Conservation (phyloP, 1,140 invertebrate genomes). For the Vollenhovia emeryi region DNA sequence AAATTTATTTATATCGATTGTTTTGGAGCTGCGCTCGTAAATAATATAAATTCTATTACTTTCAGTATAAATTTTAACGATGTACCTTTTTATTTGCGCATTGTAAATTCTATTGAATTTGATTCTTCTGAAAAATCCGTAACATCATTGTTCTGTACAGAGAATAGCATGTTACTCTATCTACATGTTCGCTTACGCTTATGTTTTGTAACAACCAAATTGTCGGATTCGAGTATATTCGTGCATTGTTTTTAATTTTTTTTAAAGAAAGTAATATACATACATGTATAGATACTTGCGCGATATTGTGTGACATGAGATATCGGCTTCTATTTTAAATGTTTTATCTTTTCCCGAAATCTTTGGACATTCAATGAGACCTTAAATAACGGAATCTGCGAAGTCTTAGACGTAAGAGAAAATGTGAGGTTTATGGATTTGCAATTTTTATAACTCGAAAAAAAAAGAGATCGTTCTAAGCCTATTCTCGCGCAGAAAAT, state of each 20-base stretch:
- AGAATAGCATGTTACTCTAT: conserved; percentile 18
- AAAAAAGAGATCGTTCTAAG: conserved; percentile 30
- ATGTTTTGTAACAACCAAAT: conserved; percentile 4
- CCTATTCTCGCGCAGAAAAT: conserved; percentile 4
- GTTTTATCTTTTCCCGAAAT: conserved; percentile 15
- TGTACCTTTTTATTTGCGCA: conserved; percentile 26
- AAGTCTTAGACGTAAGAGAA: conserved; percentile 13
- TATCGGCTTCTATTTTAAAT: conserved; percentile 31
- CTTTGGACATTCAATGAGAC: conserved; percentile 24
- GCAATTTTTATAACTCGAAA: conserved; percentile 43
- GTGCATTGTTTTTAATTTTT: conserved; percentile 16
- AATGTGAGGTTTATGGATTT: conserved; percentile 36
- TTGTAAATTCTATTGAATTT: conserved; percentile 32
- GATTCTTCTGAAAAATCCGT: conserved; percentile 5
- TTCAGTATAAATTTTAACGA: conserved; percentile 35
- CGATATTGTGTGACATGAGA: conserved; percentile 24
- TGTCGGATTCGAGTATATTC: conserved; percentile 25
- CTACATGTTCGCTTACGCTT: conserved; percentile 4
- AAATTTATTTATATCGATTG: conserved; percentile 44
- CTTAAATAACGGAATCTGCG: conserved; percentile 11
- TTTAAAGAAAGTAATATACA: conserved; percentile 7
- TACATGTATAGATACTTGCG: conserved; percentile 3
- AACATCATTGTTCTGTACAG: conserved; percentile 6
- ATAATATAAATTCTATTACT: conserved; percentile 27
- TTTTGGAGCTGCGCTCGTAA: conserved; percentile 17